Base-by-base conservation (phyloP, 2,797 vertebrate genomes). In the Vireo griseus region DNA sequence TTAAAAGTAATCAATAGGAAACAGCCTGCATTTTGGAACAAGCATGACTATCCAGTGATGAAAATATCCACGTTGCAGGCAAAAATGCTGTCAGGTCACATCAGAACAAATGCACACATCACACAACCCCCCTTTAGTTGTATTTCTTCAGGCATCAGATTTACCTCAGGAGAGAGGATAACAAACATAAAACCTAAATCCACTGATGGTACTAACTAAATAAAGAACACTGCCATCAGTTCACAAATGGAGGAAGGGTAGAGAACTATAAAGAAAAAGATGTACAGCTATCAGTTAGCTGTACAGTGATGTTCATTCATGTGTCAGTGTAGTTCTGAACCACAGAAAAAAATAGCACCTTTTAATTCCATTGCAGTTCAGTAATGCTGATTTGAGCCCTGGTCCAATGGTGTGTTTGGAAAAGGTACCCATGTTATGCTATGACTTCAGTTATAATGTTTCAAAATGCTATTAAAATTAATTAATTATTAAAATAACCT, bases 241-340 rank as follows among this genome's bases (percentile, higher is more conserved):
- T 88, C 57, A 68, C 50, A 92, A 86, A 42, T 24, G 21, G 40
- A 74, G 67, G 8, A 88, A 63, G 1, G 52, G 61, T 8, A 51
- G 47, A 74, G 40, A 88, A 77, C 5, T 59, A 16, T 13, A 71
- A 63, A 72, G 15, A 25, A 54, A 25, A 69, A 79, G 6, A 44
- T 28, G 35, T 22, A 11, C 5, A 79, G 18, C 13, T 47, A 33
- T 24, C 21, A 55, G 31, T 21, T 6, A 55, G 54, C 54, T 57
- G 54, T 57, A 16, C 33, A 25, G n/a, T 25, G n/a, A 35, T 25
- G n/a, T 37, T 75, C 33, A 45, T 16, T 55, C 21, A 17, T 0
- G 0, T 39, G 20, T 33, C 2, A 2, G 7, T 16, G 5, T 22
- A 28, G 50, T 19, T 40, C 28, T 40, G 39, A 40, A 40, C 35